phyloP scores from a whole-genome alignment of 2,888 invertebrate species.

The Drosophila testacea region DNA sequence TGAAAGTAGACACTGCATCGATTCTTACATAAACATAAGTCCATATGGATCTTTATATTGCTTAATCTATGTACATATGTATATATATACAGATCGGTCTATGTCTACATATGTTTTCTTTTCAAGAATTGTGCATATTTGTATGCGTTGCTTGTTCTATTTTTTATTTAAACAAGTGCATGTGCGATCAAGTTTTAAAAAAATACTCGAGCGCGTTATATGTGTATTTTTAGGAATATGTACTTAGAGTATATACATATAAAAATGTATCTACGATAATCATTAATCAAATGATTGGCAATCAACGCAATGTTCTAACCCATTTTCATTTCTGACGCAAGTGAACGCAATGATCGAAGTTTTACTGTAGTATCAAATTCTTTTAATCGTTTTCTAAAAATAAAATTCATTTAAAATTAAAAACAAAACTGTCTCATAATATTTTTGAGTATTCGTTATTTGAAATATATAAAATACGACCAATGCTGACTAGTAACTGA shows the following conservation, averaged over 20 bases:
- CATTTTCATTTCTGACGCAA: conserved; percentile 5
- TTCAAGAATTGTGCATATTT: conserved; percentile 50
- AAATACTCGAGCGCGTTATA: conserved; percentile 1
- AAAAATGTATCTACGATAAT: conserved; percentile 27
- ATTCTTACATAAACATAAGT: background rate
- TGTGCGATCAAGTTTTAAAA: conserved; percentile 28
- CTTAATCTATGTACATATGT: conserved; percentile 1
- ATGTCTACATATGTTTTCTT: conserved; percentile 23
- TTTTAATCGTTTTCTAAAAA: too few relatives aligned
- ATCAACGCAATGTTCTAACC: conserved; percentile 1
- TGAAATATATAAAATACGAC: background rate
- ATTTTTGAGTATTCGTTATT: background rate
- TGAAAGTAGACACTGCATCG: background rate
- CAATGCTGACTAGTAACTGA: background rate
- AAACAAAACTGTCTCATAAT: background rate
- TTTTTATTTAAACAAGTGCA: conserved; percentile 78
- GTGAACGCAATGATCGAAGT: too few relatives aligned
- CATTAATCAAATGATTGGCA: conserved; percentile 13
- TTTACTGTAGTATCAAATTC: background rate
- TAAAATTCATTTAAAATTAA: too few relatives aligned
- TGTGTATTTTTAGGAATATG: conserved; percentile 11
- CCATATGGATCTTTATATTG: conserved; percentile 4
- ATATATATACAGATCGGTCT: conserved; percentile 20
- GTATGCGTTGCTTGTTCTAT: conserved; percentile 50
- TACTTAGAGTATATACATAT: conserved; percentile 6